Evolutionary conservation across 92 coral and sea anemone genomes (phyloP), one percentile per base, ranked within the genome.

Genomic region (Meandrina meandrites): DNA sequence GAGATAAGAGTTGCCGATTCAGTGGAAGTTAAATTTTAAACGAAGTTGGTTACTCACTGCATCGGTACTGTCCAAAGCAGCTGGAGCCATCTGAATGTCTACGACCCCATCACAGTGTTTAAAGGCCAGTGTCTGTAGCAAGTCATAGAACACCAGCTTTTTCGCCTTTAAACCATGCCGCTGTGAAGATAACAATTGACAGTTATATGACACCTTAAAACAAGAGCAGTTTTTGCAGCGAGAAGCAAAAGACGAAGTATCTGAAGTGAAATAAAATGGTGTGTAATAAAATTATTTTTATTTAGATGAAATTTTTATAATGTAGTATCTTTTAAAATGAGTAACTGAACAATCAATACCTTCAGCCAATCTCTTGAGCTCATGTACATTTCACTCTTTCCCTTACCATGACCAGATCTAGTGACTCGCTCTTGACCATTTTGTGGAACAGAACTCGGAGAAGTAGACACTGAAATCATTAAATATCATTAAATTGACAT

Each of bases 41-140:
- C 6, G 45, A 40, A 40, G 0, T 66, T 66, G 34, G 14, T 30
- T 79, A 87, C 96, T 89, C 68, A 94, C 98, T n/a, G 98, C 96
- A 58, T 94, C 96, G 19, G 92, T 87, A 71, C 88, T 86, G 72
- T 88, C 91, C 11, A 82, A 84, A 31, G 83, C 92, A 30, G 77
- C 89, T 48, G 95, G 96, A n/a, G 98, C 93, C 74, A 87, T 87
- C 71, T 96, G 99, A 42, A 97, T 92, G 70, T 97, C 99, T 32
- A 97, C 97, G 8, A 97, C 99, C 32, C 99, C 99, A 74, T 97
- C 99, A 74, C 99, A 97, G 79, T 97, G 99, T 93, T 93, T 97
- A 86, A 97, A 97, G 31, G 99, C 99, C 21, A 95, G 89, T 12
- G 95, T 97, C 75, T 93, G 96, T 8, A 97, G 95, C 86, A 95